phyloP scores from a whole-genome alignment of 2,888 invertebrate species.

The Shargacucullia verbasci region DNA sequence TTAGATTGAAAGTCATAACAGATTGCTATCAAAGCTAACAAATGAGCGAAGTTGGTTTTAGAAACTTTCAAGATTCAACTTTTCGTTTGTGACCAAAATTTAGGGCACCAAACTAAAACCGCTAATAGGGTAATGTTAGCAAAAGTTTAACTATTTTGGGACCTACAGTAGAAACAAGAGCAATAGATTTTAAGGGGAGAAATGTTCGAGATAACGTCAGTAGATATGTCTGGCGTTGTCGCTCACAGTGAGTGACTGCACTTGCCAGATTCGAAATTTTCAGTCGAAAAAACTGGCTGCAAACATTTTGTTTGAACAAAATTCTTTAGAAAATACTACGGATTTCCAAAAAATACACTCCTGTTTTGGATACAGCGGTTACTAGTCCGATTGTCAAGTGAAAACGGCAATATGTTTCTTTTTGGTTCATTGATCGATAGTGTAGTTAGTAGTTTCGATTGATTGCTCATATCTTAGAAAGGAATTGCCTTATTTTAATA shows the following conservation, averaged over 20 bases:
- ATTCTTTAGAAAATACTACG: conserved; percentile 13
- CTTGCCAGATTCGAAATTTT: conserved; percentile 35
- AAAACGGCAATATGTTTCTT: no score
- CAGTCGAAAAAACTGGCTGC: conserved; percentile 38
- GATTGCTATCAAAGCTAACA: conserved; percentile 44
- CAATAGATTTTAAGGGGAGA: conserved; percentile 39
- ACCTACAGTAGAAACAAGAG: conserved; percentile 26
- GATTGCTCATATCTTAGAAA: no score
- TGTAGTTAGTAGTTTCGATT: no score
- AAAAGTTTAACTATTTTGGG: conserved; percentile 49
- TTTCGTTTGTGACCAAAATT: conserved; percentile 50
- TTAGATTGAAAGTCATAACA: conserved; percentile 44
- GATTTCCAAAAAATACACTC: conserved; percentile 2
- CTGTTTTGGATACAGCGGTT: no score
- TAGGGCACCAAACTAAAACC: conserved; percentile 47
- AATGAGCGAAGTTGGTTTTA: conserved; percentile 44
- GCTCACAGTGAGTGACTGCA: conserved; percentile 47
- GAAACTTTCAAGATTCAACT: conserved; percentile 37
- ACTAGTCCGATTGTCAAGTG: neutral
- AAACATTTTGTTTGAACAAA: conserved; percentile 24
- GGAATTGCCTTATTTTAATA: no score
- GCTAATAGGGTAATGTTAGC: conserved; percentile 49
- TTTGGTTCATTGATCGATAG: no score
- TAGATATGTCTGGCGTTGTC: conserved; percentile 33
- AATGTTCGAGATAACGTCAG: conserved; percentile 28